A percentile compares a stretch with the other conserved stretches of the same genome.
These are phyloP conservation scores for Pteropus alecto DNA, from an alignment of 2,113 vertebrate genomes.

Conservation along the genomic window DNA sequence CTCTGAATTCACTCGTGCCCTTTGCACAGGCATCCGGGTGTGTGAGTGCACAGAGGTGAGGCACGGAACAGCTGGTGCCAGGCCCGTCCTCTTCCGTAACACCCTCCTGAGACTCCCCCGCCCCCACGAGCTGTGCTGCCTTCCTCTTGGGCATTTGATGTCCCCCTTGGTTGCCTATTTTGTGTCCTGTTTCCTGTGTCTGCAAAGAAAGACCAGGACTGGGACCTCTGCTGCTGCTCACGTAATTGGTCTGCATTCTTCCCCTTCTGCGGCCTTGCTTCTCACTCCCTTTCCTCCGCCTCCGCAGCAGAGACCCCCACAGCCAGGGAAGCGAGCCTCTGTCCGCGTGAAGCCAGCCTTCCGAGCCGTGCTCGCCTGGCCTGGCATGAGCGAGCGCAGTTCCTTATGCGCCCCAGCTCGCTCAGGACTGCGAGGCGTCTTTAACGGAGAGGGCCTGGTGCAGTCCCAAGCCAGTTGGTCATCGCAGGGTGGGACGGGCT, in stretches of 20 bases:
- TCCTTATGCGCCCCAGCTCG: too few species aligned
- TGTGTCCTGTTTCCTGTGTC: background rate
- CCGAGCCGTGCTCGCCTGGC: too few species aligned
- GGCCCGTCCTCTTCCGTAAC: background rate
- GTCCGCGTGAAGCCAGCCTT: background rate
- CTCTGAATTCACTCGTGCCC: background rate
- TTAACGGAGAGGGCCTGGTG: too few species aligned
- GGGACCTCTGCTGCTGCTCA: too few species aligned
- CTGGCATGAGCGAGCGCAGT: background rate
- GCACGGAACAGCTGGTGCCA: background rate
- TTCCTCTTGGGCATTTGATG: background rate
- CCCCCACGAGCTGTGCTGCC: background rate
- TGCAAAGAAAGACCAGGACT: background rate
- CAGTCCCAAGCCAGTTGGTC: too few species aligned
- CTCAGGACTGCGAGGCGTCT: too few species aligned
- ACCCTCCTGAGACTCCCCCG: background rate
- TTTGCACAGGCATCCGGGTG: background rate
- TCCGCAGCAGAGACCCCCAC: background rate
- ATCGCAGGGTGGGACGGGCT: background rate
- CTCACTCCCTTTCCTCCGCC: background rate
- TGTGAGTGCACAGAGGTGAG: background rate
- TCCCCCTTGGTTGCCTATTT: background rate
- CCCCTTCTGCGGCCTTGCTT: too few species aligned
- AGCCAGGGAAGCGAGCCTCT: background rate
- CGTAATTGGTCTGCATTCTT: background rate